Conservation (phyloP, 2,797 vertebrate genomes). For the Enteromius trimaculatus region DNA sequence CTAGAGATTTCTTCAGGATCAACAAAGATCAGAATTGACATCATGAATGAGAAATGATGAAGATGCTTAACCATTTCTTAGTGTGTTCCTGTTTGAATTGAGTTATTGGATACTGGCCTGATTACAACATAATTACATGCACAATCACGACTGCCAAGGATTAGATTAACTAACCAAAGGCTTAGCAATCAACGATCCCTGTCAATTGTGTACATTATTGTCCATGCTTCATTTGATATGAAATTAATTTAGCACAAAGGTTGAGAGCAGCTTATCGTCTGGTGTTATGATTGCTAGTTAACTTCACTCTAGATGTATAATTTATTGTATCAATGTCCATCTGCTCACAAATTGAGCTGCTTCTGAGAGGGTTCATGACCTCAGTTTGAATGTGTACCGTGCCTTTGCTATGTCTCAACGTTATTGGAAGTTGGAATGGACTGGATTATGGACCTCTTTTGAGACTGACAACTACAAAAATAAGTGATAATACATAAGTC, state of each 20-base stretch:
- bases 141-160: slow-evolving; percentile 49
- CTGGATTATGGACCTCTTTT: neutral
- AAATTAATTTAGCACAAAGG: slow-evolving; percentile 47
- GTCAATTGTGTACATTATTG: slow-evolving; percentile 58
- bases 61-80: slow-evolving; percentile 29
- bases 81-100: slow-evolving; percentile 37
- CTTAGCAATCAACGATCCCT: slow-evolving; percentile 48
- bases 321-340: slow-evolving; percentile 30
- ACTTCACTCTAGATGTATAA: slow-evolving; percentile 29
- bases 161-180: slow-evolving; percentile 59
- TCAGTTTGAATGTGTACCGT: neutral
- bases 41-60: slow-evolving; percentile 44
- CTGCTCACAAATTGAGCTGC: slow-evolving; percentile 6
- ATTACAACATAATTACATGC: slow-evolving; percentile 55
- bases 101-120: slow-evolving; percentile 48
- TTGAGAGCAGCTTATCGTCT: slow-evolving; percentile 41
- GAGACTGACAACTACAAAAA: neutral
- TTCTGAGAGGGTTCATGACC: neutral
- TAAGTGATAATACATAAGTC: neutral
- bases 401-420: neutral
- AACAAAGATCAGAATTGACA: slow-evolving; percentile 38
- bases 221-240: slow-evolving; percentile 46
- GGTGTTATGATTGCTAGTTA: slow-evolving; percentile 28
- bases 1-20: slow-evolving; percentile 18
- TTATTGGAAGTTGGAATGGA: neutral